Evolutionary conservation across 2,797 vertebrate species (phyloP).

Genomic region (Chelon auratus): DNA sequence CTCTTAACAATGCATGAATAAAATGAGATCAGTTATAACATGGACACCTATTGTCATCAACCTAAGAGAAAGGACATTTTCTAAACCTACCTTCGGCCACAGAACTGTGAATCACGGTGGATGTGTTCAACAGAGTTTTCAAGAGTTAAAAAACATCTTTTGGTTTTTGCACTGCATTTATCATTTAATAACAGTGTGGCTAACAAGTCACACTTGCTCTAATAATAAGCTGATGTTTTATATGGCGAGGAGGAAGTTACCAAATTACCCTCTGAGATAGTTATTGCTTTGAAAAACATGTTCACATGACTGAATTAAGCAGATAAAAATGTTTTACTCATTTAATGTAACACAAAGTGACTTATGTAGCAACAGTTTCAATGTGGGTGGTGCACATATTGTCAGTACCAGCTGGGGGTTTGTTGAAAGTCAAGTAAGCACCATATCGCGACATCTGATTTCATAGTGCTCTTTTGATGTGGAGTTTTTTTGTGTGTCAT

Average conservation of each 20-base stretch:
- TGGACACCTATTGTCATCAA: neutral
- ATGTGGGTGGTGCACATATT: conserved; percentile 50
- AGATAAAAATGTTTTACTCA: neutral
- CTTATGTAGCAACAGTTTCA: conserved; percentile 12
- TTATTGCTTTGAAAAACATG: neutral
- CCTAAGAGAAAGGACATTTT: neutral
- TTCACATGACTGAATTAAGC: neutral
- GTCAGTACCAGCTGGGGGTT: conserved; percentile 39
- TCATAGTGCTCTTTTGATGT: conserved; percentile 53
- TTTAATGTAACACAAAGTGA: conserved; percentile 12
- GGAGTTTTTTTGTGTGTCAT: conserved; percentile 58
- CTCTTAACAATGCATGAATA: conserved; percentile 6
- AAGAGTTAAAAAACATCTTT: neutral
- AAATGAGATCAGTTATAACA: conserved; percentile 17
- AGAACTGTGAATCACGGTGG: neutral
- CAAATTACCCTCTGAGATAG: no score
- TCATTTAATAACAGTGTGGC: no score
- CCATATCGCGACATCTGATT: conserved; percentile 44
- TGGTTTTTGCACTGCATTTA: neutral
- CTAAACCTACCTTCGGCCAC: no score
- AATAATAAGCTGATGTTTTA: no score
- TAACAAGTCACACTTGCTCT: no score
- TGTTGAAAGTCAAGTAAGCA: conserved; percentile 35
- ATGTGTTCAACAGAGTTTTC: neutral
- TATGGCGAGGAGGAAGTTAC: neutral